Conservation (phyloP, 2,888 invertebrate species). For the Cephus pulcher region DNA sequence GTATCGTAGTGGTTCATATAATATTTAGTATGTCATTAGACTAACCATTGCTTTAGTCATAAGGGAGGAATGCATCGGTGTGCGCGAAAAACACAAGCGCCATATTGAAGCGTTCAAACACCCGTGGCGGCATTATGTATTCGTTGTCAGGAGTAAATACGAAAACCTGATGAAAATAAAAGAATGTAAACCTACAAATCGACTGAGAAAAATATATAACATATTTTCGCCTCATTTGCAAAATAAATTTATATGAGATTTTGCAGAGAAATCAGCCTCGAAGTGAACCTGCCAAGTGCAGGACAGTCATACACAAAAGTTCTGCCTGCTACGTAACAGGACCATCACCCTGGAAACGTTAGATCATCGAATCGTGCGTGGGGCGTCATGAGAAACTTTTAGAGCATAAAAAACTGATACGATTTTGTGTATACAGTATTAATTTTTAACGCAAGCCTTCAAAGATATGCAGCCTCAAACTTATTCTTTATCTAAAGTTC, state of each 20-base stretch:
- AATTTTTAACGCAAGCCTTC: slow-evolving; percentile 19
- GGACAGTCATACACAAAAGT: slow-evolving; percentile 43
- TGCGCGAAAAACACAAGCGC: slow-evolving; percentile 33
- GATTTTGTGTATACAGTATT: slow-evolving; percentile 46
- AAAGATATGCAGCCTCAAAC: slow-evolving; percentile 34
- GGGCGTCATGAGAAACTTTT: slow-evolving; percentile 56
- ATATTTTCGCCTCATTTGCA: slow-evolving; percentile 6
- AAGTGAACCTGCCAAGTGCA: slow-evolving; percentile 36
- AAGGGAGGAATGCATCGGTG: slow-evolving; percentile 1
- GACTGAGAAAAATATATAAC: slow-evolving; percentile 28
- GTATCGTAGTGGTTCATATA: neutral
- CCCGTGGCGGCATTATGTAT: slow-evolving; percentile 46
- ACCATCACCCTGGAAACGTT: slow-evolving; percentile 29
- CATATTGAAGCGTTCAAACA: slow-evolving; percentile 50
- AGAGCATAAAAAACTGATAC: slow-evolving; percentile 47
- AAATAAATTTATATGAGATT: slow-evolving; percentile 36
- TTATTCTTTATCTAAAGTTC: neutral
- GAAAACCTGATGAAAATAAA: slow-evolving; percentile 27
- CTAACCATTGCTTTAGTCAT: slow-evolving; percentile 3
- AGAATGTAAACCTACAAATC: slow-evolving; percentile 26
- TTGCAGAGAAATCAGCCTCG: slow-evolving; percentile 37
- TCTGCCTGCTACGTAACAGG: slow-evolving; percentile 2
- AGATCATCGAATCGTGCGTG: slow-evolving; percentile 49
- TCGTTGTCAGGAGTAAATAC: slow-evolving; percentile 35
- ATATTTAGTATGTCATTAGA: neutral